phyloP scores from a whole-genome alignment of 2,888 invertebrate species.

The Portevinia maculata region DNA sequence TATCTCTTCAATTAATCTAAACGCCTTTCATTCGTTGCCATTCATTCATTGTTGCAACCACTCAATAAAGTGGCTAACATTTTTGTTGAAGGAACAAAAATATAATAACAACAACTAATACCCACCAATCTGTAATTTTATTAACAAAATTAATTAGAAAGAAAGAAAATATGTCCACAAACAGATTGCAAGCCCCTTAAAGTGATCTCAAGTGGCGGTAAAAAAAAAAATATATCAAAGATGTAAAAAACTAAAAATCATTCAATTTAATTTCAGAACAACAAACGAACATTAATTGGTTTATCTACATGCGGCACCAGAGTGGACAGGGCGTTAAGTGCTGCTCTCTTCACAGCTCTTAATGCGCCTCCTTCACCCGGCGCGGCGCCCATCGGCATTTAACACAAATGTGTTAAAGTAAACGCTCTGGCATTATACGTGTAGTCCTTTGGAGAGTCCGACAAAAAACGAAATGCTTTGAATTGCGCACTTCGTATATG shows the following conservation, averaged over 20 bases:
- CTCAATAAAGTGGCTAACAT: constrained; percentile 9
- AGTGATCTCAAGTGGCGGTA: constrained; percentile 9
- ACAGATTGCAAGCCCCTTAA: constrained; percentile 4
- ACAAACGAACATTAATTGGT: constrained; percentile 39
- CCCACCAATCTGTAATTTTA: constrained; percentile 14
- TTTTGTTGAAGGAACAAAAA: background rate
- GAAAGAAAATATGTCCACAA: background rate
- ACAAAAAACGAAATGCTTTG: constrained; percentile 14
- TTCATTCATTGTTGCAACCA: constrained; percentile 1
- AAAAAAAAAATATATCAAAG: background rate
- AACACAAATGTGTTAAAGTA: constrained; percentile 40
- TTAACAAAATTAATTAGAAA: constrained; percentile 19
- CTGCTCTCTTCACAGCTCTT: constrained; percentile 5
- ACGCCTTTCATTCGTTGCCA: background rate
- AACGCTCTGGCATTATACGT: constrained; percentile 7
- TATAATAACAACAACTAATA: constrained; percentile 5
- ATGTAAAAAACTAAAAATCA: constrained; percentile 18
- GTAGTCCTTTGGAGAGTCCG: background rate
- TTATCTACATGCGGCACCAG: background rate
- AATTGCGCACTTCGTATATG: constrained; percentile 29
- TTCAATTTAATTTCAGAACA: constrained; percentile 36
- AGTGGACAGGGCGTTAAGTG: constrained; percentile 34
- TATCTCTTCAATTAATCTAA: constrained; percentile 6
- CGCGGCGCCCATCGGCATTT: constrained; percentile 4
- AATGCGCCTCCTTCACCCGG: background rate